phyloP scores from a whole-genome alignment of 1,140 invertebrate genomes.

The Drosophila watanabei region DNA sequence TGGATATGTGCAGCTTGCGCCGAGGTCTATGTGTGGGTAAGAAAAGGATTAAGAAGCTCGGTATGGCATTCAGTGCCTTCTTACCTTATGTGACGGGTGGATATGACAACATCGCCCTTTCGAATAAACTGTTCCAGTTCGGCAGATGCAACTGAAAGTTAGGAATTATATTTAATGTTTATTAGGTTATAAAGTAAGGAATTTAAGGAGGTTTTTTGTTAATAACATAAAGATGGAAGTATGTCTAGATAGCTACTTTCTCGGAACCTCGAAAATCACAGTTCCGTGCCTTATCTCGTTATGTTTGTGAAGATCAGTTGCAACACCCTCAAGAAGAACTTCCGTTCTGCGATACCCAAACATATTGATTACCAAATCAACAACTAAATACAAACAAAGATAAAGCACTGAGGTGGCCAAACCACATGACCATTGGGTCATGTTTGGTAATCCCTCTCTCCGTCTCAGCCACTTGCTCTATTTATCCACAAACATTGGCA shows the following conservation, averaged over 20 bases:
- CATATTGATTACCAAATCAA: conserved; percentile 78
- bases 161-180: not conserved
- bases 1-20: conserved; percentile 86
- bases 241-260: too few relatives aligned
- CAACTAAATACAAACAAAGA: conserved; percentile 21
- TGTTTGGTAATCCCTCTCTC: conserved; percentile 56
- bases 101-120: conserved; percentile 88
- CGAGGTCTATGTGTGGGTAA: conserved; percentile 75
- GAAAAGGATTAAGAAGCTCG: not conserved
- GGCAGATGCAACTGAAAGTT: conserved; percentile 86
- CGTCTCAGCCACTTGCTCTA: conserved; percentile 61
- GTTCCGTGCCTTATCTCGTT: conserved; percentile 21
- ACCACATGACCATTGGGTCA: conserved; percentile 25
- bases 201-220: too few relatives aligned
- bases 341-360: conserved; percentile 52
- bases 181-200: not conserved
- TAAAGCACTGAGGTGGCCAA: conserved; percentile 11
- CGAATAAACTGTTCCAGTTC: conserved; percentile 87
- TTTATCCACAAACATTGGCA: conserved; percentile 65
- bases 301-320: conserved; percentile 6
- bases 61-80: too few relatives aligned
- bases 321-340: conserved; percentile 40
- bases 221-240: too few relatives aligned
- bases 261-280: not conserved
- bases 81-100: conserved; percentile 88